Base-by-base conservation (phyloP, 2,888 invertebrate species). In the Caenorhabditis sp. region DNA sequence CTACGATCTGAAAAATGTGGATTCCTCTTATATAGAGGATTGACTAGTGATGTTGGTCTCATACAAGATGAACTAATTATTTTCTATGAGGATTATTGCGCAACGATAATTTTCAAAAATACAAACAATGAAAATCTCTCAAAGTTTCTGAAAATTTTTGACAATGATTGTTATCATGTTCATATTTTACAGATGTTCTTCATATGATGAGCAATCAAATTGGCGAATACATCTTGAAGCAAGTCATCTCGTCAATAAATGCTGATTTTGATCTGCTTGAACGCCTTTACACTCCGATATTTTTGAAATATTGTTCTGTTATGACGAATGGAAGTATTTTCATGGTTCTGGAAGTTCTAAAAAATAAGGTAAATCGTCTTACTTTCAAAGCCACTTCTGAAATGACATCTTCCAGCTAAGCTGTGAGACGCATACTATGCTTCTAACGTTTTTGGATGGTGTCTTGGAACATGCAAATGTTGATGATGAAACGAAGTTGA, bases 141-240 rank as follows among this genome's bases (percentile, higher is more conserved):
- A n/a, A n/a, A n/a, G n/a, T n/a, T n/a, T n/a, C n/a, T n/a, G n/a
- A n/a, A n/a, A n/a, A n/a, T n/a, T n/a, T n/a, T n/a, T n/a, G n/a
- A n/a, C n/a, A n/a, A n/a, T n/a, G n/a, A n/a, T n/a, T n/a, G n/a
- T n/a, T n/a, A n/a, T n/a, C n/a, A n/a, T n/a, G n/a, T n/a, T 53
- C 20, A 5, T 23, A 23, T 53, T 53, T 53, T 53, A n/a, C 53
- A 56, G 56, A 26, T 26, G 25, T 26, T 10, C 27, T 56, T 7
- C 31, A 58, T 21, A 36, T 36, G 2, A 12, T 31, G n/a, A n/a
- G 5, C 8, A 20, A 59, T 49, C 49, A 25, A n/a, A 50, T 71
- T 0, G 64, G 67, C 1, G 71, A 67, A 27, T 67, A 64, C 31
- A 71, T 71, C 57, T 27, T 71, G 8, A 63, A 54, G 0, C 50